Evolutionary conservation across 2,888 invertebrate genomes (phyloP), one percentile per base, ranked within the genome.

Genomic region (Elgonia sp.): DNA sequence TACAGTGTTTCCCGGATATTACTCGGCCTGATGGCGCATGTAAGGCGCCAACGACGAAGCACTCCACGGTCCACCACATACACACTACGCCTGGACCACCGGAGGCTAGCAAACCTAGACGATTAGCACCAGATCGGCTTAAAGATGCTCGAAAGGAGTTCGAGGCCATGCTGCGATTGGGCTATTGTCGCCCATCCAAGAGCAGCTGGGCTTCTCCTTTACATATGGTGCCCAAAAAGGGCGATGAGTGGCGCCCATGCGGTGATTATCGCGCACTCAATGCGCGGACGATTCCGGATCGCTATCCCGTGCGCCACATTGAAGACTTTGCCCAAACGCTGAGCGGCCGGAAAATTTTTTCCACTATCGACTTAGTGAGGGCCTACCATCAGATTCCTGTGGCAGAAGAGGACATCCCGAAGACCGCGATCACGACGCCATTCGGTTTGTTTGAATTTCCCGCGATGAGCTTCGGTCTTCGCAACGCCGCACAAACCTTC

Each of bases 211-310:
- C 53, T 46, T 53, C 53, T 0, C 53, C 70, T 3, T 18, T 70
- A 9, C 70, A 70, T 21, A 37, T 70, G 12, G 53, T 53, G 5
- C n/a, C 29, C 0, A 53, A 70, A n/a, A 53, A 70, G 18, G n/a
- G 37, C 0, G 53, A 53, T 16, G 50, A 29, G 16, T 70, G 53
- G 70, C 50, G 70, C 9, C 40, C 70, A 8, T 70, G 70, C 37
- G 70, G 84, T 0, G 70, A 84, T 14, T 77, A 77, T 40, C 37
- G 84, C 6, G 29, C 39, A 2, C 70, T 84, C 3, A 63, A 63
- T 16, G 60, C 29, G 3, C 57, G 60, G 16, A 29, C 20, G 5
- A 21, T 20, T 7, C 29, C 29, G 29, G 5, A 29, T 29, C 29
- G 5, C n/a, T n/a, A n/a, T n/a, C n/a, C n/a, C n/a, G n/a, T n/a